Base-by-base conservation (phyloP, 2,888 invertebrate genomes). In the Ormyrus nitidulus region DNA sequence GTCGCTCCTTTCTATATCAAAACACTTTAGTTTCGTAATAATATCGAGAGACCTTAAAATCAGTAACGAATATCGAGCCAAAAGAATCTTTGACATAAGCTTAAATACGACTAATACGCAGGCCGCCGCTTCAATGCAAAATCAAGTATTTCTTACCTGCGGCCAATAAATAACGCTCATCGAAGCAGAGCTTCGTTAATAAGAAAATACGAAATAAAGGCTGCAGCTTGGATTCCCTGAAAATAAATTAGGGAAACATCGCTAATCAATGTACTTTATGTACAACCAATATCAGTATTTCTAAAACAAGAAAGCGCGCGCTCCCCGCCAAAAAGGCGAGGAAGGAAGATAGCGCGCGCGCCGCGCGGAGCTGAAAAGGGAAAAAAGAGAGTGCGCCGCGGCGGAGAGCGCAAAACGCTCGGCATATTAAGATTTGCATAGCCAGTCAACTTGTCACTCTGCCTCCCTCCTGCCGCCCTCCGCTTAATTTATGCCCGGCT, bases 361-460 rank as follows among this genome's bases (percentile, higher is more conserved):
- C 13, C 19, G 19, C 19, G 19, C 19, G 19, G 19, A 13, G 44
- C 11, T 6, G 65, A 59, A 59, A 59, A 49, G 9, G 46, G 44
- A 54, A 59, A 59, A 10, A 70, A 48, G 59, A 70, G 53, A 61
- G 49, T 64, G 44, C 49, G 54, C 19, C 19, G 19, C 19, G 1
- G 49, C 13, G 19, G 48, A 19, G 49, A 46, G 54, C 76, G 69
- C 59, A 69, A 69, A 73, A 54, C 48, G 59, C 49, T 65, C 58
- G 51, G 75, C 66, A 76, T 80, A 80, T 80, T 80, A 80, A 80
- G 66, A 80, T 80, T 80, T 80, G 75, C 79, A 82, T 83, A 82
- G 81, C 82, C 77, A 79, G 79, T 81, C 78, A 79, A 80, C 79
- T 81, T 82, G 82, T 82, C 82, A 73, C 69, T 71, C 74, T 81